Evolutionary conservation across 2,888 invertebrate genomes (phyloP), one percentile per base, ranked within the genome.

Genomic region (Acrobasis repandana): DNA sequence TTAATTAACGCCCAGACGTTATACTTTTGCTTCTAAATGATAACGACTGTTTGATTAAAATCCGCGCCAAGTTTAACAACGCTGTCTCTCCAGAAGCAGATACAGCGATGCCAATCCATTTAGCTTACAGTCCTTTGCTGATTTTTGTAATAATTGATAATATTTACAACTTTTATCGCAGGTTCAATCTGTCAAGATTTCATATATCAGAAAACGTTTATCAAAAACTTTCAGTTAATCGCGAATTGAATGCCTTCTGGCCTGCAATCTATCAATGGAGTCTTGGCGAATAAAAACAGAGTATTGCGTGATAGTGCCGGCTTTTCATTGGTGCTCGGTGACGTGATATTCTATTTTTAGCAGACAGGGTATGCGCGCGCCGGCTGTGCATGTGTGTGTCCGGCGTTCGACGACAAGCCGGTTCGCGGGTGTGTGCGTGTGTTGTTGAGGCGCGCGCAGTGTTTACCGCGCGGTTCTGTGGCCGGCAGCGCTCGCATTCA

Each of bases 401-500:
- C 36, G 11, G 38, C 54, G 28, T 16, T 20, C 74, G 70, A 75
- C 73, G 75, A 75, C 72, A 74, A 77, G 75, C 64, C 64, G 65
- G 71, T 65, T 69, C 67, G 75, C 76, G 71, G 65, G 67, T 82
- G 87, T 85, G 87, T 86, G 88, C 75, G 85, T 83, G 85, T 88
- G 89, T 88, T 87, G 87, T 86, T 78, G 86, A 80, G 84, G 76
- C 86, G 83, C 81, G 83, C 71, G 80, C 79, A 79, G 93, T 83
- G 93, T 93, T 79, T 94, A 93, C 84, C 93, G 93, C 75, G 93
- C 89, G 82, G 91, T 90, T 79, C 79, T 80, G 81, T 82, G 76
- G 93, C 93, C 84, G 93, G 93, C 74, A 86, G 83, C 96, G 94
- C 85, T 95, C 95, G 93, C 94, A 94, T 94, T 95, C 80, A 83